Evolutionary conservation across 2,888 invertebrate genomes (phyloP).

Genomic region (Sceliomorpha sp.): DNA sequence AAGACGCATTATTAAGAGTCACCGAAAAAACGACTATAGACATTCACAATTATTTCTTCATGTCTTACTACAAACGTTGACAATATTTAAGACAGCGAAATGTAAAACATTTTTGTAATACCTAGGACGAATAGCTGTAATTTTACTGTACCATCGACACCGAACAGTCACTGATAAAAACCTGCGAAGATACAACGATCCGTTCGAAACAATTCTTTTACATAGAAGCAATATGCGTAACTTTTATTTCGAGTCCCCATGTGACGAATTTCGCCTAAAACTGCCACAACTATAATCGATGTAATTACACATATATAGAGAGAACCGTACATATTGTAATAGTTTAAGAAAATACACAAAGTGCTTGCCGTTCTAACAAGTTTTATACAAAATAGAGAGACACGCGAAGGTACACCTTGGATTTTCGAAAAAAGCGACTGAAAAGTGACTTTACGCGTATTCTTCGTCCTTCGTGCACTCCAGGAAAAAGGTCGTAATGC

Average conservation of each 20-base stretch:
- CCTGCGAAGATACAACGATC: neutral
- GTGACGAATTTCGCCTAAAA: constrained; percentile 2
- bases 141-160: neutral
- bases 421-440: constrained; percentile 4
- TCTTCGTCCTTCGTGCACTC: constrained; percentile 8
- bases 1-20: constrained; percentile 12
- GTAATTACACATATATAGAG: constrained; percentile 11
- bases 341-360: constrained; percentile 14
- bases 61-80: constrained; percentile 11
- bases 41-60: constrained; percentile 12
- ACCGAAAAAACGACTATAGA: constrained; percentile 19
- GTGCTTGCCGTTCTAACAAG: constrained; percentile 11
- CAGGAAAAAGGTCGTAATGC: no score
- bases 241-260: no score
- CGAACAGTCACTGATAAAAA: constrained; percentile 7
- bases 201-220: no score
- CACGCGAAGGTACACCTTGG: constrained; percentile 12
- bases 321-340: constrained; percentile 12
- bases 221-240: no score
- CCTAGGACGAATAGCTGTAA: constrained; percentile 10
- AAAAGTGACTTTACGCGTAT: constrained; percentile 8
- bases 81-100: constrained; percentile 17
- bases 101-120: constrained; percentile 13
- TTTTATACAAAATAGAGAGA: constrained; percentile 13
- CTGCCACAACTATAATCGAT: no score